phyloP scores from a whole-genome alignment of 30 jellyfish, hydroid and myxozoan genomes.

The Pelagia noctiluca region DNA sequence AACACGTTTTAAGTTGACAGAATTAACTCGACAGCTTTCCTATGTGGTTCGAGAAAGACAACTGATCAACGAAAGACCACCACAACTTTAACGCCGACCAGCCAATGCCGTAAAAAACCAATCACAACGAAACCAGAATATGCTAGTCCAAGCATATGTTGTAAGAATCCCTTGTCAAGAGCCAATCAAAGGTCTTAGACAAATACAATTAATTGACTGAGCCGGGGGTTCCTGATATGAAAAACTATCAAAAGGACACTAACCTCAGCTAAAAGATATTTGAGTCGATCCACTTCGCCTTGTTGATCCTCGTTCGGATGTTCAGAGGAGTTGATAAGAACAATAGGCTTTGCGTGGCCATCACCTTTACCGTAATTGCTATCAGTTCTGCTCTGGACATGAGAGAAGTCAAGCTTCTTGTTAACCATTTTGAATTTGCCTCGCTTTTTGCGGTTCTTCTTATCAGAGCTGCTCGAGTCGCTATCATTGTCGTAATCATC shows the following conservation, averaged over 20 bases:
- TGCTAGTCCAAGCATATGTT: no score
- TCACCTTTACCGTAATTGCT: conserved; percentile 28
- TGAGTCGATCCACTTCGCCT: conserved; percentile 38
- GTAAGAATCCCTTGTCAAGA: no score
- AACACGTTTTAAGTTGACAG: no score
- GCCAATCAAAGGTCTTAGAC: background rate
- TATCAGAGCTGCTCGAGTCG: conserved; percentile 4
- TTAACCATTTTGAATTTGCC: conserved; percentile 33
- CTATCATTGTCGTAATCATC: conserved; percentile 46
- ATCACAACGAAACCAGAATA: no score
- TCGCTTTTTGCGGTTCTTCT: conserved; percentile 14
- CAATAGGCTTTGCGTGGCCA: background rate
- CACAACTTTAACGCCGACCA: no score
- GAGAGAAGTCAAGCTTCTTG: conserved; percentile 49
- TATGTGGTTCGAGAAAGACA: no score
- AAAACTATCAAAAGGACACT: conserved; percentile 15
- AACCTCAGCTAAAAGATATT: conserved; percentile 48
- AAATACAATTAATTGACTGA: background rate
- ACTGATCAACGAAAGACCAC: no score
- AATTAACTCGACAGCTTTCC: no score
- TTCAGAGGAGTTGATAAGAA: conserved; percentile 9
- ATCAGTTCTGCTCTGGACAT: conserved; percentile 61
- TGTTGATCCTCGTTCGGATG: background rate
- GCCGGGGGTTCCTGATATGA: no score
- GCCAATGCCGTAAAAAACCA: no score